These are phyloP conservation scores for Cyprinodon diabolis DNA, from an alignment of 2,797 vertebrate species.

Conservation along the genomic window DNA sequence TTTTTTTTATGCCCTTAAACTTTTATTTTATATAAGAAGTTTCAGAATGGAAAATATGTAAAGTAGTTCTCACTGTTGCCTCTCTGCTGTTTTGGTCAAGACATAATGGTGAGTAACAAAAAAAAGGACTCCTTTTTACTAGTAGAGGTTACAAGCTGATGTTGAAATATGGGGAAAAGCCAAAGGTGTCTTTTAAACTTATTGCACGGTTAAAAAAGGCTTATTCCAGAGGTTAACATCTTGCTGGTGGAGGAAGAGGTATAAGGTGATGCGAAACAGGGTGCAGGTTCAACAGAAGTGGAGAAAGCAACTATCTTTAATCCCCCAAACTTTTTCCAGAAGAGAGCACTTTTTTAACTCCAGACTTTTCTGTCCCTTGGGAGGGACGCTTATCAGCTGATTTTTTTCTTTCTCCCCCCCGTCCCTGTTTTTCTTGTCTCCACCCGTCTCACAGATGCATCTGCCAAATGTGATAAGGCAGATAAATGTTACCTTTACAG, in stretches of 20 bases:
- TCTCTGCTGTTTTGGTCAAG: slow-evolving; percentile 28
- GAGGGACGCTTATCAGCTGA: slow-evolving; percentile 84
- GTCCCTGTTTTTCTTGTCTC: slow-evolving; percentile 45
- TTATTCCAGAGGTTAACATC: slow-evolving; percentile 53
- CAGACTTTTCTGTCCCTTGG: slow-evolving; percentile 85
- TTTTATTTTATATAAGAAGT: slow-evolving; percentile 38
- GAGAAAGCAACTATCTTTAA: slow-evolving; percentile 62
- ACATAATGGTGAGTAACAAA: slow-evolving; percentile 21
- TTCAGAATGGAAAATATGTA: slow-evolving; percentile 23
- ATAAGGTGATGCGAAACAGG: slow-evolving; percentile 45
- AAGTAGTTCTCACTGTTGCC: slow-evolving; percentile 21
- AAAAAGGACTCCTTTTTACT: slow-evolving; percentile 14
- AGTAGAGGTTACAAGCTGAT: slow-evolving; percentile 7
- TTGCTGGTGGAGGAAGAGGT: slow-evolving; percentile 31
- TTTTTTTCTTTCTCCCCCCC: slow-evolving; percentile 60
- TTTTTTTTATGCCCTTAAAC: slow-evolving; percentile 52
- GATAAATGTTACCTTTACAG: slow-evolving; percentile 88
- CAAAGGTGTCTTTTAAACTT: slow-evolving; percentile 27
- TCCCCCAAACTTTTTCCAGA: slow-evolving; percentile 82
- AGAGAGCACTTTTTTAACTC: slow-evolving; percentile 88
- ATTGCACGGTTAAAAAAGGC: slow-evolving; percentile 35
- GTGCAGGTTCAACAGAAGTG: slow-evolving; percentile 46
- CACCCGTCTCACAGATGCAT: slow-evolving; percentile 76
- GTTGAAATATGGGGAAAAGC: slow-evolving; percentile 20
- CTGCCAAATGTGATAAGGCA: slow-evolving; percentile 93